Evolutionary conservation across 1,140 invertebrate genomes (phyloP), one percentile per base, ranked within the genome.

Genomic region (Cardiocondyla obscurior): DNA sequence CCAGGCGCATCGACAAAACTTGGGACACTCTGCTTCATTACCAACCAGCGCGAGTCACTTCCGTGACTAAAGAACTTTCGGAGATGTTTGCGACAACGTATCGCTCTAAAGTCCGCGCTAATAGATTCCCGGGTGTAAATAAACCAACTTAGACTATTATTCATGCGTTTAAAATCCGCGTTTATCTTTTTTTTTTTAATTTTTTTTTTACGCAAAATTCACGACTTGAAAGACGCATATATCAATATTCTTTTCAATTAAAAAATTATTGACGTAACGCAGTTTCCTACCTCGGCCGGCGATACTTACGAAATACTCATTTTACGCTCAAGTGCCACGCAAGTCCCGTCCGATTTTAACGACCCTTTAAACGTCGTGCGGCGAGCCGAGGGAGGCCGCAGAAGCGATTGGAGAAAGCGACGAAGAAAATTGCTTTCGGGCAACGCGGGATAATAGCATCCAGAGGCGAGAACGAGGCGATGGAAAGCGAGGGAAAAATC

Each of bases 401-500:
- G 28, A 51, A 77, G 39, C 73, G 44, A 77, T 79, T 67, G 79
- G 46, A 33, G 69, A 65, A 60, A 74, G 69, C 51, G 53, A 81
- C 39, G 67, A 6, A 72, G 79, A 42, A 74, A 74, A 73, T 73
- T 72, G 79, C 55, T 70, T 39, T 81, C 67, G 36, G 67, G 39
- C 49, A 44, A 39, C 42, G 67, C 53, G 67, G n/a, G 22, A 73
- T 72, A 81, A 81, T 57, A 81, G 19, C 36, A 28, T 53, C 49
- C 19, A 25, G 42, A 51, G 39, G 22, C 33, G 62, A 55, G 33
- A 79, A 55, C 19, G 49, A 25, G 64, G 36, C 25, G 67, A 39
- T 58, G 77, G 28, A 73, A 81, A 81, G 67, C 49, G 39, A 44
- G n/a, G 36, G 77, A 69, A 73, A 81, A 73, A 46, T 73, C 65